Percentiles rank a stretch among this genome's conserved stretches.
Evolutionary conservation across 2,888 invertebrate genomes (phyloP).

Genomic region (Leucozona laternaria): DNA sequence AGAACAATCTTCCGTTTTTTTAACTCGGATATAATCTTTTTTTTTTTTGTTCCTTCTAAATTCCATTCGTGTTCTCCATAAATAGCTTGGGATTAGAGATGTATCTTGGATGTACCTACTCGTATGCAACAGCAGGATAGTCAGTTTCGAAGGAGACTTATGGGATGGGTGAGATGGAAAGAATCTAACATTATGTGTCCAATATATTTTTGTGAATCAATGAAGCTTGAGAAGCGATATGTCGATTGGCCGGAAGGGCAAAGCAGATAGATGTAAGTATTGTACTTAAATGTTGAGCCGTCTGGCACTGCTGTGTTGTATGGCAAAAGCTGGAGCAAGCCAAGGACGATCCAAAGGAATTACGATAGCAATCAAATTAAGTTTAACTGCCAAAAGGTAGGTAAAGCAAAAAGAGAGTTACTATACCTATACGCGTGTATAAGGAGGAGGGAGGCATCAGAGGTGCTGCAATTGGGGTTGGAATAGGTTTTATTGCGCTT

Average conservation of each 20-base stretch:
- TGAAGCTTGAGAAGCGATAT: conserved; percentile 73
- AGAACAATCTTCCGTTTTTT: conserved; percentile 57
- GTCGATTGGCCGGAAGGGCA: conserved; percentile 74
- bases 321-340: conserved; percentile 10
- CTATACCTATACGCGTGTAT: neutral
- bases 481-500: conserved; percentile 51
- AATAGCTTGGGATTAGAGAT: conserved; percentile 73
- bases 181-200: conserved; percentile 68
- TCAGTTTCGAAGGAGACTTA: conserved; percentile 17
- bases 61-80: conserved; percentile 61
- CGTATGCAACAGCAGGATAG: conserved; percentile 68
- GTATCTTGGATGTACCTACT: conserved; percentile 57
- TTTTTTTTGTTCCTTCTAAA: conserved; percentile 20
- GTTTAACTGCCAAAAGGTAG: conserved; percentile 75
- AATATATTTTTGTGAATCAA: conserved; percentile 75
- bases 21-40: conserved; percentile 19
- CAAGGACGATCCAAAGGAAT: conserved; percentile 56
- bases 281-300: conserved; percentile 70
- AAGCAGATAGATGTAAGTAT: conserved; percentile 52
- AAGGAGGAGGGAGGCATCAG: neutral
- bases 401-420: conserved; percentile 46
- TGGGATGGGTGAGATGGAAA: conserved; percentile 33
- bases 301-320: conserved; percentile 31
- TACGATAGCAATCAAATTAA: conserved; percentile 76
- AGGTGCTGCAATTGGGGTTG: conserved; percentile 10